Percentiles rank a stretch among this genome's conserved stretches.
Conservation (phyloP, 2,888 invertebrate species). For the Druceiella hillmani region DNA sequence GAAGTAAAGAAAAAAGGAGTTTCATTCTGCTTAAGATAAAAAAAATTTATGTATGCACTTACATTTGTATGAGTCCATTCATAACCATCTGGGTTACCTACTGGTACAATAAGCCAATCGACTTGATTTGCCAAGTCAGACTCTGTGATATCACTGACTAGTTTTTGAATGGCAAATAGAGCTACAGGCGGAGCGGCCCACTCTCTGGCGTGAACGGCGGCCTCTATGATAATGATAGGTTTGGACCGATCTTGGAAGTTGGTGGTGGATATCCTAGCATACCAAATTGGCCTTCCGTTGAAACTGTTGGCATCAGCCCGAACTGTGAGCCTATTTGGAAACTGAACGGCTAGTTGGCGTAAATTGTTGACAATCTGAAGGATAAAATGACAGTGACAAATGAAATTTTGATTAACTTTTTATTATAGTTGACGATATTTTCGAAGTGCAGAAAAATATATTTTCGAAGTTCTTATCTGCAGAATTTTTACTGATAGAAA, state of each 20-base stretch:
- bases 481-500: too few species aligned
- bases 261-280: slow-evolving; percentile 48
- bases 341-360: slow-evolving; percentile 31
- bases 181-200: slow-evolving; percentile 51
- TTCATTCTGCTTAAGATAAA: too few species aligned
- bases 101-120: slow-evolving; percentile 53
- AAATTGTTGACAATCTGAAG: slow-evolving; percentile 38
- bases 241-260: slow-evolving; percentile 28
- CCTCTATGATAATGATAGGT: slow-evolving; percentile 37
- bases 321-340: slow-evolving; percentile 41
- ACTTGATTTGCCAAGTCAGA: slow-evolving; percentile 38
- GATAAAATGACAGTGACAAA: too few species aligned
- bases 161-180: slow-evolving; percentile 43
- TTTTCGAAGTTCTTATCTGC: too few species aligned
- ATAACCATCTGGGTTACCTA: slow-evolving; percentile 56
- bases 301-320: slow-evolving; percentile 44
- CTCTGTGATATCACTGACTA: slow-evolving; percentile 33
- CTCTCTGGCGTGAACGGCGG: slow-evolving; percentile 52
- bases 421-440: too few species aligned
- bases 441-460: too few species aligned
- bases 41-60: too few species aligned
- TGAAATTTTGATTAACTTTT: too few species aligned
- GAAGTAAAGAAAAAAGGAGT: too few species aligned
- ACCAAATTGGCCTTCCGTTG: slow-evolving; percentile 45
- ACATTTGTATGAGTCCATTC: too few species aligned